Conservation (phyloP, 2,888 invertebrate genomes). For the Metellina segmentata region DNA sequence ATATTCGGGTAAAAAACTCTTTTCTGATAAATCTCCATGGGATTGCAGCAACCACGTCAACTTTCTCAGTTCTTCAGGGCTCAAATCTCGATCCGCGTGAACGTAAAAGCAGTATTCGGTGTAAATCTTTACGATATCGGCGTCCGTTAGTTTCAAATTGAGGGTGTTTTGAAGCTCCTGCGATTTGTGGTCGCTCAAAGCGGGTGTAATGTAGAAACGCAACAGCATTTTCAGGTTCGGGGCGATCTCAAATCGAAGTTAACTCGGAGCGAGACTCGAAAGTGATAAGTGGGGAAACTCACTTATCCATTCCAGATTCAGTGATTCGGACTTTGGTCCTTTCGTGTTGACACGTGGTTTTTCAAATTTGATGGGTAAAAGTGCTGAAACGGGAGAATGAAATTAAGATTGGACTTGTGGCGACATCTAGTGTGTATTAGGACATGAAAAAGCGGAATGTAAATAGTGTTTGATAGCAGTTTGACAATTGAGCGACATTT, state of each 20-base stretch:
- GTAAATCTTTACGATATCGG: slow-evolving; percentile 80
- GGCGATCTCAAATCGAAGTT: neutral
- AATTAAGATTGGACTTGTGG: too few relatives aligned
- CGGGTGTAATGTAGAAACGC: slow-evolving; percentile 57
- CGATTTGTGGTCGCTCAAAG: slow-evolving; percentile 53
- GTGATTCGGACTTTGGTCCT: slow-evolving; percentile 42
- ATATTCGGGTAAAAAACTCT: neutral
- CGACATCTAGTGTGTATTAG: too few relatives aligned
- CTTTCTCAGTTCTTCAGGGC: slow-evolving; percentile 85
- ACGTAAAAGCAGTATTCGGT: slow-evolving; percentile 92
- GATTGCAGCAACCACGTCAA: slow-evolving; percentile 90
- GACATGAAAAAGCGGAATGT: too few relatives aligned
- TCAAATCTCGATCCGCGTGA: slow-evolving; percentile 84
- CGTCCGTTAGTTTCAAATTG: slow-evolving; percentile 35
- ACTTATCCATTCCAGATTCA: slow-evolving; percentile 27
- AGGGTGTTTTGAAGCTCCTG: slow-evolving; percentile 19
- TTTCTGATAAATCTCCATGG: slow-evolving; percentile 79
- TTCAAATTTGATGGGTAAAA: neutral
- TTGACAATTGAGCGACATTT: too few relatives aligned
- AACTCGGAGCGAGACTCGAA: too few relatives aligned
- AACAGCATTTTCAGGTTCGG: slow-evolving; percentile 24
- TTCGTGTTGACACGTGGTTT: slow-evolving; percentile 28
- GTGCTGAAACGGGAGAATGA: neutral
- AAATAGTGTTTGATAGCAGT: too few relatives aligned
- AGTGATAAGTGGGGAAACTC: neutral